Percentiles rank a stretch among this genome's conserved stretches.
Evolutionary conservation across 2,797 vertebrate genomes (phyloP).

Genomic region (Rhincodon typus): DNA sequence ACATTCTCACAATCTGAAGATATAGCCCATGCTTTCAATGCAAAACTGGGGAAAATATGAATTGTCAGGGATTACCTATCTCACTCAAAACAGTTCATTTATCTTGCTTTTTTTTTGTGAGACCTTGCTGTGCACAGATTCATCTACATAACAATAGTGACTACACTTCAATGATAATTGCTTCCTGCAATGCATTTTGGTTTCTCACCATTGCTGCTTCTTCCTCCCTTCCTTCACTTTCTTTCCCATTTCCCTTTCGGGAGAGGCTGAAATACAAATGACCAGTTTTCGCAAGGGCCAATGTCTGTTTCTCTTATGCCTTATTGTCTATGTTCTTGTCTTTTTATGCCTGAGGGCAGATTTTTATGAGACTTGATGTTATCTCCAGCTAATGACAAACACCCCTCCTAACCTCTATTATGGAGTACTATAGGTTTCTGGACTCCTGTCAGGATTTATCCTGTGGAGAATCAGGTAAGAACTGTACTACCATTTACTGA

Average conservation of each 20-base stretch:
- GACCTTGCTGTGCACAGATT: background rate
- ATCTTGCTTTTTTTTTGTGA: background rate
- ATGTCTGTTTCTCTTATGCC: background rate
- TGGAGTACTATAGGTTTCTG: background rate
- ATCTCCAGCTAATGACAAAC: background rate
- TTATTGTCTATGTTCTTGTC: background rate
- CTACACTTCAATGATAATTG: background rate
- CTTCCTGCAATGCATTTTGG: background rate
- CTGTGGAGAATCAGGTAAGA: background rate
- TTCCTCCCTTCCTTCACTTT: too few relatives aligned
- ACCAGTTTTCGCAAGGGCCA: background rate
- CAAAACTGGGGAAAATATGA: background rate
- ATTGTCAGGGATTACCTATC: background rate
- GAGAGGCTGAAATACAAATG: background rate
- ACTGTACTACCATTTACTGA: background rate
- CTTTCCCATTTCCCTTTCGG: background rate
- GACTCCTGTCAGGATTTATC: background rate
- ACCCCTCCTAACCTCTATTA: background rate
- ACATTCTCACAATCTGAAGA: background rate
- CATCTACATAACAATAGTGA: background rate
- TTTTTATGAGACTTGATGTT: background rate
- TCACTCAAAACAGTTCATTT: background rate
- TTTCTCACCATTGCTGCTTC: background rate
- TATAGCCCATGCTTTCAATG: background rate
- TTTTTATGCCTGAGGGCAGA: background rate